Evolutionary conservation across 2,113 vertebrate genomes (phyloP).

Genomic region (Notarius lentiginosus): DNA sequence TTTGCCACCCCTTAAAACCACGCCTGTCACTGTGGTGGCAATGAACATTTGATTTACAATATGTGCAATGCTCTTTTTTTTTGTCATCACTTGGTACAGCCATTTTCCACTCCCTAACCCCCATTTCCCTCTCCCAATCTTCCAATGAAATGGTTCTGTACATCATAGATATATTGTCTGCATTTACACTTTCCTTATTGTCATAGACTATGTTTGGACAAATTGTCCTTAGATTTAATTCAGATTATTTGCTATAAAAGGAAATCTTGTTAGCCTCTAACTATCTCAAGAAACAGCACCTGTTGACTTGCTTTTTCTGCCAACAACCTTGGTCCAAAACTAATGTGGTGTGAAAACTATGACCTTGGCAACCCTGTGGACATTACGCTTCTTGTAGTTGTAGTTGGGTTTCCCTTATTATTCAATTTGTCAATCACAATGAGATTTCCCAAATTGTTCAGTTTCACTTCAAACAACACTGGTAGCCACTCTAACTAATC

Average conservation of each 20-base stretch:
- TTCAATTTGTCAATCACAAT: background rate
- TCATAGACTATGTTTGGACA: background rate
- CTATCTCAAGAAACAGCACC: background rate
- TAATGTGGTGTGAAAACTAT: too few relatives aligned
- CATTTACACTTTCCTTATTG: background rate
- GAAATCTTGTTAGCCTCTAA: background rate
- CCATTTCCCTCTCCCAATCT: background rate
- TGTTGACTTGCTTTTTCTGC: background rate
- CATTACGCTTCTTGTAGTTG: background rate
- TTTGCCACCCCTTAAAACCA: too few relatives aligned
- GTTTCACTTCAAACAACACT: background rate
- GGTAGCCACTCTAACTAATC: background rate
- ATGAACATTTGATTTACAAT: background rate
- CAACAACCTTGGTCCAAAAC: background rate
- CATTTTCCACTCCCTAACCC: background rate
- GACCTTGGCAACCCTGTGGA: too few relatives aligned
- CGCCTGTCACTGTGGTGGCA: background rate
- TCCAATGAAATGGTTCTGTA: background rate
- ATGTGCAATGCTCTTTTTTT: background rate
- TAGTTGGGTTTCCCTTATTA: background rate
- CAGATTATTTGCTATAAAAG: background rate
- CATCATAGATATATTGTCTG: background rate
- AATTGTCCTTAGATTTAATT: background rate
- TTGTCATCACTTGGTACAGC: background rate
- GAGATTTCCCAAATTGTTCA: background rate